These are phyloP conservation scores for Orchestia grillus DNA, from an alignment of 1,140 invertebrate genomes.

Conservation along the genomic window DNA sequence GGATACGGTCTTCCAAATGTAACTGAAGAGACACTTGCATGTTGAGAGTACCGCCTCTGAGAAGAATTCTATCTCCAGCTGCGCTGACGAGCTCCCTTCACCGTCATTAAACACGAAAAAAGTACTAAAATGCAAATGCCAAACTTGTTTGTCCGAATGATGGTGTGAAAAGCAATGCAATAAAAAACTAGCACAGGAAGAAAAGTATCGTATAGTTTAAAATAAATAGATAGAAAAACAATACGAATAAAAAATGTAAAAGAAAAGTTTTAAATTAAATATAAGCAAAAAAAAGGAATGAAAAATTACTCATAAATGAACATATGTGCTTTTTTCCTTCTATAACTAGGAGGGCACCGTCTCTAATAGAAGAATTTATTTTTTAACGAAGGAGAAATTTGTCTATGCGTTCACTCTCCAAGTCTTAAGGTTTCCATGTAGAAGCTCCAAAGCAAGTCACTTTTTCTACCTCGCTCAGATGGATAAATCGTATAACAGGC, in stretches of 20 bases:
- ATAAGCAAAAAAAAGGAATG: neutral
- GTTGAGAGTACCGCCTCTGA: neutral
- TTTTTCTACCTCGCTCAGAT: neutral
- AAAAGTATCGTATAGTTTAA: too few relatives aligned
- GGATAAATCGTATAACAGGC: neutral
- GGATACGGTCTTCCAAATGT: neutral
- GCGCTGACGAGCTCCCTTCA: neutral
- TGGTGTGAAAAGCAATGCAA: neutral
- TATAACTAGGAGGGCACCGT: neutral
- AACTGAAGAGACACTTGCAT: neutral
- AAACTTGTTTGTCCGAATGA: neutral
- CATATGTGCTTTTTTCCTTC: neutral
- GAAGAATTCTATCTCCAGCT: neutral
- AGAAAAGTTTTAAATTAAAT: neutral
- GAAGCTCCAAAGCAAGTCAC: neutral
- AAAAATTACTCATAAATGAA: neutral
- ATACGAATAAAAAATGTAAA: neutral
- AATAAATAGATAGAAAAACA: too few relatives aligned
- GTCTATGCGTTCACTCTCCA: neutral
- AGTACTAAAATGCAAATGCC: neutral
- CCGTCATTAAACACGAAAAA: neutral
- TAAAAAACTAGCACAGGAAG: too few relatives aligned
- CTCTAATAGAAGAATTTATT: neutral
- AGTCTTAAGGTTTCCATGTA: neutral
- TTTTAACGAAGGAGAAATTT: neutral